Base-by-base conservation (phyloP, 2,797 vertebrate species). In the Gambelia wislizenii region DNA sequence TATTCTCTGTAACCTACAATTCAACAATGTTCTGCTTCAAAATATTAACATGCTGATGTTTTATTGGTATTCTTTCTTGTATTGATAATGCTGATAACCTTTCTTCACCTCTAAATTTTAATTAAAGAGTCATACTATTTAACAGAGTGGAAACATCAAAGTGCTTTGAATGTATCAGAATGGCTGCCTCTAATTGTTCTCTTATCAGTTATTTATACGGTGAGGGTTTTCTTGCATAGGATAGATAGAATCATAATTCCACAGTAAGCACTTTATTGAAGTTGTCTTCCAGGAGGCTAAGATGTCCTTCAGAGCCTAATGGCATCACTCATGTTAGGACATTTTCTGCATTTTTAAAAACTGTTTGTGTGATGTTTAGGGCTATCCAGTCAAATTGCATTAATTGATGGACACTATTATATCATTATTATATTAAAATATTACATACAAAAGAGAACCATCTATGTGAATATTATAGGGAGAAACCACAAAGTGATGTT, bases 71-170 rank as follows among this genome's bases (percentile, higher is more conserved):
- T 84, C 74, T 88, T 67, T 81, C 30, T 61, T 33, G 20, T 81
- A 54, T 61, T 36, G 14, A 39, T 77, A 30, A 83, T 75, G 59
- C 67, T 72, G 86, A 82, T 82, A 52, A 88, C 80, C n/a, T 88
- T 86, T 76, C 44, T 27, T 67, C 47, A 88, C 56, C 8, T 88
- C 59, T 67, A 64, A 52, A 42, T 81, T 83, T 88, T 83, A 89
- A 86, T 90, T 77, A 49, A 87, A 87, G 14, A 52, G 18, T 16
- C 74, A 47, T 59, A 6, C 54, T 87, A 39, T 79, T 79, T 74
- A 67, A 64, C 36, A 64, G 44, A 84, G 44, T 86, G 70, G 12
- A 56, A 72, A 80, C 25, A 75, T 56, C 4, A 47, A 69, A 56
- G 7, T 33, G n/a, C 47, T 52, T 79, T 84, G 5, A 83, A 79